A percentile compares a stretch with the other conserved stretches of the same genome.
Conservation (phyloP, 2,888 invertebrate species). For the Drosophila histrio region DNA sequence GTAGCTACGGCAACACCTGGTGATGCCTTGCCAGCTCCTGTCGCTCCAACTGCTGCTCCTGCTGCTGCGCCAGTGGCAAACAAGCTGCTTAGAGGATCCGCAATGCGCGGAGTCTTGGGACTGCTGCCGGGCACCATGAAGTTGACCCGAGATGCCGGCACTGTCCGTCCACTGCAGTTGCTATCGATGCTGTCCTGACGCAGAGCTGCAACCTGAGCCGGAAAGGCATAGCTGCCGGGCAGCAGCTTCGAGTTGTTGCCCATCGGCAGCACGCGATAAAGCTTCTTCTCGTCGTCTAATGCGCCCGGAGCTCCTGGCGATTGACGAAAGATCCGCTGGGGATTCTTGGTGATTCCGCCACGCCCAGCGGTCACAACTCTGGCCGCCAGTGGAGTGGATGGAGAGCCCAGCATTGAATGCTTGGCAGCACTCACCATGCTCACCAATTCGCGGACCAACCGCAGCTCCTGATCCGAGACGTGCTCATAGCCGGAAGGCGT, state of each 20-base stretch:
- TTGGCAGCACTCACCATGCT: slow-evolving; percentile 73
- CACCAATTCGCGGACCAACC: slow-evolving; percentile 73
- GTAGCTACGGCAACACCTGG: not conserved
- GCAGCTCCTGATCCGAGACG: slow-evolving; percentile 60
- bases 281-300: slow-evolving; percentile 33
- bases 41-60: no score
- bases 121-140: slow-evolving; percentile 30
- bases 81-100: slow-evolving; percentile 8
- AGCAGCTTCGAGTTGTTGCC: slow-evolving; percentile 7
- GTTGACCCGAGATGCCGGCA: not conserved
- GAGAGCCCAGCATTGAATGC: slow-evolving; percentile 17
- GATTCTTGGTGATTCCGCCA: not conserved
- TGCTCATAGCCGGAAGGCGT: slow-evolving; percentile 52
- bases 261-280: slow-evolving; percentile 48
- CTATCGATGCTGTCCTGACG: slow-evolving; percentile 52
- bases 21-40: not conserved
- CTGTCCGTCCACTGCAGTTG: slow-evolving; percentile 12
- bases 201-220: not conserved
- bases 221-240: not conserved
- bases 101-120: not conserved
- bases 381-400: not conserved
- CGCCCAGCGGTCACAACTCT: not conserved
- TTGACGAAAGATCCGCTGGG: not conserved
- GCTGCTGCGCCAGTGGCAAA: not conserved
- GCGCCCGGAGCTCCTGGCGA: not conserved